A percentile compares a stretch with the other conserved stretches of the same genome.
Conservation (phyloP, 2,797 vertebrate genomes). For the Anguilla obscura region DNA sequence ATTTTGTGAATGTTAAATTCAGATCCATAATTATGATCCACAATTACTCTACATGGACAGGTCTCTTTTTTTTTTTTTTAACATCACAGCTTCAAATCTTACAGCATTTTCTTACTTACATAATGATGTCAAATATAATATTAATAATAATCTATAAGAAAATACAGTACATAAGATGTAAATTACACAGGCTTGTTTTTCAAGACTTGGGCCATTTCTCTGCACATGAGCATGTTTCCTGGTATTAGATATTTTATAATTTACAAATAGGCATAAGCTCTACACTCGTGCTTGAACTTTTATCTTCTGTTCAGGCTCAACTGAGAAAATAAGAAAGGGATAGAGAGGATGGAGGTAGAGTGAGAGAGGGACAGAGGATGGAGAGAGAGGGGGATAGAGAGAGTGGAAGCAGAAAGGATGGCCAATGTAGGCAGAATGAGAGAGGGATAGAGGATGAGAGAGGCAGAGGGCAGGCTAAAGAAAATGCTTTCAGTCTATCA, state of each 20-base stretch:
- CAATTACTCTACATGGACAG: background rate
- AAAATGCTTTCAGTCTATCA: background rate
- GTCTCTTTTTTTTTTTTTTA: background rate
- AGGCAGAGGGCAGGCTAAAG: background rate
- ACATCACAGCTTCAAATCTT: background rate
- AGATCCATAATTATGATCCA: background rate
- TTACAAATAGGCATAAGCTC: background rate
- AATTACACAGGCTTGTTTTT: background rate
- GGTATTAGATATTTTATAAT: background rate
- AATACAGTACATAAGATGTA: background rate
- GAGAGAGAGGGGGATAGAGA: constrained; percentile 13
- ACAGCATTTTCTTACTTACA: background rate
- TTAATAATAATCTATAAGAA: background rate
- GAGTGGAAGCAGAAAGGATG: constrained; percentile 34
- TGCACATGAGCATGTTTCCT: background rate
- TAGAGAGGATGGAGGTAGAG: constrained; percentile 6
- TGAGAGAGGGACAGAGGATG: constrained; percentile 36
- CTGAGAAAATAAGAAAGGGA: constrained; percentile 32
- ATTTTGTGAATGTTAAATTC: background rate
- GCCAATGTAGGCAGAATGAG: constrained; percentile 33
- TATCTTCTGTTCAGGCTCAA: background rate
- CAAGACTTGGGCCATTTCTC: background rate
- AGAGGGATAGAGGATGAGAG: constrained; percentile 31
- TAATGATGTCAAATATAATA: background rate
- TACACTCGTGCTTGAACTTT: background rate